phyloP scores from a whole-genome alignment of 2,797 vertebrate species.

The Pagetopsis macropterus region DNA sequence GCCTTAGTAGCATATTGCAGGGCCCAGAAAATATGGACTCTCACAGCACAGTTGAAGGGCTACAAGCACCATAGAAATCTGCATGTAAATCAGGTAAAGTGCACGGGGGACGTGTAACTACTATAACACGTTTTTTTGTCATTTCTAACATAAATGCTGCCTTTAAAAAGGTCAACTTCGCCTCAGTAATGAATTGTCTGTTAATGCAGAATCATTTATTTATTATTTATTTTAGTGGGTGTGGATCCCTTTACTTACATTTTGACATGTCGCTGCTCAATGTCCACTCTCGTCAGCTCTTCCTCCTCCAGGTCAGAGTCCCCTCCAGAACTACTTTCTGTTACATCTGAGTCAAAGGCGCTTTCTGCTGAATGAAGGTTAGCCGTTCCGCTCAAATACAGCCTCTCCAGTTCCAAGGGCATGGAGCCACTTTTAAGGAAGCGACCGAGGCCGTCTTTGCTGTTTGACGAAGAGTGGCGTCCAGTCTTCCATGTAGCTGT shows the following conservation, averaged over 20 bases:
- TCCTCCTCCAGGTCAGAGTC: conserved; percentile 97
- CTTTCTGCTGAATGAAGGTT: conserved; percentile 90
- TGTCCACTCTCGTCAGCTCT: conserved; percentile 90
- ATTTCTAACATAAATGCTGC: not conserved
- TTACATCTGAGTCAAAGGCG: conserved; percentile 96
- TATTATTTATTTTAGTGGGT: not conserved
- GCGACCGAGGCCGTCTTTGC: conserved; percentile 86
- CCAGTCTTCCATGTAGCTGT: conserved; percentile 78
- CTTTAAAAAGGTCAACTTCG: not conserved
- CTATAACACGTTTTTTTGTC: not conserved
- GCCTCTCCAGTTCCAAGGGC: conserved; percentile 91
- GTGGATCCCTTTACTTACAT: conserved; percentile 88
- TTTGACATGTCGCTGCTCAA: conserved; percentile 91
- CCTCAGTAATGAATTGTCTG: not conserved
- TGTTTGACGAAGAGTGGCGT: conserved; percentile 87
- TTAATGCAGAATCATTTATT: not conserved
- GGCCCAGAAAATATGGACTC: conserved; percentile 38
- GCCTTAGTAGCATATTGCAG: conserved; percentile 29
- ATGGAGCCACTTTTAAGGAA: conserved; percentile 91
- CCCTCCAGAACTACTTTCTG: conserved; percentile 97
- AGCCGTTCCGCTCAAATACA: conserved; percentile 92
- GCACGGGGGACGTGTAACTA: not conserved
- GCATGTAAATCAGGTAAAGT: not conserved
- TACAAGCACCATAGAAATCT: conserved; percentile 6
- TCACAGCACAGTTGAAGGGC: conserved; percentile 26